Conservation (phyloP, 2,797 vertebrate species). For the Lagocephalus sceleratus region DNA sequence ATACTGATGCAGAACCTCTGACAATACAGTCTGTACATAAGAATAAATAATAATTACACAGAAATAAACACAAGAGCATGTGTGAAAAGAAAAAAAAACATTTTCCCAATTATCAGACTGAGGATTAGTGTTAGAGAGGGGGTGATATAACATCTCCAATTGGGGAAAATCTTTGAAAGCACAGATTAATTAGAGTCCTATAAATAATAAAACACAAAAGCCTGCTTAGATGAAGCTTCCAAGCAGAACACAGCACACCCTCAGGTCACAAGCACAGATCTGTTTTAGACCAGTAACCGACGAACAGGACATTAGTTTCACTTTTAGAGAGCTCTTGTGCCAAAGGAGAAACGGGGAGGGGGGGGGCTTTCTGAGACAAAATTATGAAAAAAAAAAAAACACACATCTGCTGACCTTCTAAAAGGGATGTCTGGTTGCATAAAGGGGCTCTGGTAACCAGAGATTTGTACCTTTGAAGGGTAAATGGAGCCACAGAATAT, state of each 20-base stretch:
- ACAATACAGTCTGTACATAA: constrained; percentile 76
- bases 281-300: constrained; percentile 19
- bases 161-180: constrained; percentile 15
- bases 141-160: constrained; percentile 6
- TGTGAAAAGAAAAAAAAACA: background rate
- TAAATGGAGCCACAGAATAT: background rate
- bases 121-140: too few species aligned
- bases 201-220: constrained; percentile 52
- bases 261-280: constrained; percentile 35
- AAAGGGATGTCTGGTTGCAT: too few species aligned
- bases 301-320: background rate
- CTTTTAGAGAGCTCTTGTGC: background rate
- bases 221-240: constrained; percentile 43
- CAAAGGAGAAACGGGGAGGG: too few species aligned
- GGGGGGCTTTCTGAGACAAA: too few species aligned
- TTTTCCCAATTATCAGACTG: too few species aligned
- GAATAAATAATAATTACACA: constrained; percentile 26
- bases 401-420: too few species aligned
- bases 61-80: constrained; percentile 20
- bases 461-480: background rate
- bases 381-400: too few species aligned
- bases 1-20: constrained; percentile 83
- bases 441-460: too few species aligned
- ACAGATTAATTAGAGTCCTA: constrained; percentile 27
- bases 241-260: constrained; percentile 49